Percentiles rank a stretch among this genome's conserved stretches.
Evolutionary conservation across 1,140 invertebrate species (phyloP).

Genomic region (Brachionus paranguensis): DNA sequence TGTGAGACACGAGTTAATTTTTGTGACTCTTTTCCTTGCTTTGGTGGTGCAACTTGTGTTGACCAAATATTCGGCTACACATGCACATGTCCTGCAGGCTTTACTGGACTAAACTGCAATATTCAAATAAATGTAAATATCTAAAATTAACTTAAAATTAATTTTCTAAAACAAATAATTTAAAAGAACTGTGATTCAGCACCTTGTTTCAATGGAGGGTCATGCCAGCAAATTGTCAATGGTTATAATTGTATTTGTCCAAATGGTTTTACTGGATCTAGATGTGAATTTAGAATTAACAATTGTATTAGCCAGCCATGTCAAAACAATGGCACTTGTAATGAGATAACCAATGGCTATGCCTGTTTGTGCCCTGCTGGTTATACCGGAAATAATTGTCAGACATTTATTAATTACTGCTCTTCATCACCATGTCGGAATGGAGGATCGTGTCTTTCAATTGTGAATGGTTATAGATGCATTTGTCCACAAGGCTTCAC

Average conservation of each 20-base stretch:
- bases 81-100: constrained; percentile 42
- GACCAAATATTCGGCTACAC: constrained; percentile 46
- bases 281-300: constrained; percentile 44
- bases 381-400: constrained; percentile 32
- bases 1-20: too few species aligned
- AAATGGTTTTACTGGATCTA: constrained; percentile 38
- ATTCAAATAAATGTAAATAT: background rate
- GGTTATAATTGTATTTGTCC: too few species aligned
- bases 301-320: constrained; percentile 46
- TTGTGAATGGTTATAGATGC: constrained; percentile 40
- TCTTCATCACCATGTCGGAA: constrained; percentile 40
- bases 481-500: constrained; percentile 43
- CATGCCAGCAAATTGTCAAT: too few species aligned
- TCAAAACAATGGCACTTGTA: constrained; percentile 45
- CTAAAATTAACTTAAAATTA: background rate
- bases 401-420: background rate
- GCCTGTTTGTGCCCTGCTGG: constrained; percentile 2
- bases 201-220: constrained; percentile 44
- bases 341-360: constrained; percentile 46
- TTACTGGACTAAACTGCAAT: constrained; percentile 39
- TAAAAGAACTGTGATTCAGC: background rate
- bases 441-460: constrained; percentile 21
- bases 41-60: constrained; percentile 45
- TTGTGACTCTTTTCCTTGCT: background rate
- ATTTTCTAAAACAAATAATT: background rate